Evolutionary conservation across 2,113 vertebrate species (phyloP).

Genomic region (Nyctereutes procyonoides): DNA sequence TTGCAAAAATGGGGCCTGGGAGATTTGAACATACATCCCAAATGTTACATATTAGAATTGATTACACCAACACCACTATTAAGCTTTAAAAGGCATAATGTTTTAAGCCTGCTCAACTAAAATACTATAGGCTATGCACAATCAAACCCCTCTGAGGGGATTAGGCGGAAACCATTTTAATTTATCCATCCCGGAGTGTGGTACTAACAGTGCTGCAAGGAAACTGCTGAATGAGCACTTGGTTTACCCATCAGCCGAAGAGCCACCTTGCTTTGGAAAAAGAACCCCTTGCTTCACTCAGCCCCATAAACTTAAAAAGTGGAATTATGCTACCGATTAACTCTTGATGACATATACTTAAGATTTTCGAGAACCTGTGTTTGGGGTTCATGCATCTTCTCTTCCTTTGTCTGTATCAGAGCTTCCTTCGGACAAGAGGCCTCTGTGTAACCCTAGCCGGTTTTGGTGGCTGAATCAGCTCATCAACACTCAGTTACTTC

Average conservation of each 20-base stretch:
- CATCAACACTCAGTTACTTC: not conserved
- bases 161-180: conserved; percentile 84
- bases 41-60: conserved; percentile 59
- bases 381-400: not conserved
- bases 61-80: conserved; percentile 67
- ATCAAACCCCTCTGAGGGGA: conserved; percentile 80
- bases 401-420: not conserved
- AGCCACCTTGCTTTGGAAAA: conserved; percentile 73
- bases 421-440: not conserved
- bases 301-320: conserved; percentile 29
- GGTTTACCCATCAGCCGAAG: conserved; percentile 77
- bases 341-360: not conserved
- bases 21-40: conserved; percentile 1
- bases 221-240: conserved; percentile 78
- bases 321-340: not conserved
- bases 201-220: conserved; percentile 79
- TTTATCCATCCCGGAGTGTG: conserved; percentile 78
- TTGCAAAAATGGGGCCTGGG: conserved; percentile 9
- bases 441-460: fast-evolving
- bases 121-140: conserved; percentile 68
- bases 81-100: conserved; percentile 63
- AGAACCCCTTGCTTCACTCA: conserved; percentile 46
- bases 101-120: conserved; percentile 77
- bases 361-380: not conserved
- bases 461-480: not conserved